Evolutionary conservation across 2,797 vertebrate species (phyloP).

Genomic region (Distichodus sexfasciatus): DNA sequence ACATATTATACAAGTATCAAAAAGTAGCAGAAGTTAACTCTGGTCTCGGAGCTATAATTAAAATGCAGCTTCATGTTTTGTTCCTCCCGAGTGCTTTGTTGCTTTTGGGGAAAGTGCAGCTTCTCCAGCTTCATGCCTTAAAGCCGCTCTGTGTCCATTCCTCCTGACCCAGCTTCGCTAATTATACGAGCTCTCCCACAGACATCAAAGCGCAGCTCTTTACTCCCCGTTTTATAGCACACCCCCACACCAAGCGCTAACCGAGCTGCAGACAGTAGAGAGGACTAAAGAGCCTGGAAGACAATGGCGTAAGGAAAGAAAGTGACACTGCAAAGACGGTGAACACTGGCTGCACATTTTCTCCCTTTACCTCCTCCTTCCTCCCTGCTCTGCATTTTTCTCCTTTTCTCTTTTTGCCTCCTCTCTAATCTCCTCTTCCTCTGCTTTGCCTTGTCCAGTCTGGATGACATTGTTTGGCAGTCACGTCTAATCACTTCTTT

Average conservation of each 20-base stretch:
- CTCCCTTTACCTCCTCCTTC: too few relatives aligned
- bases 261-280: background rate
- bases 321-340: background rate
- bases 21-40: conserved; percentile 19
- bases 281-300: background rate
- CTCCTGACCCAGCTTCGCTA: conserved; percentile 37
- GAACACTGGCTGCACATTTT: conserved; percentile 5
- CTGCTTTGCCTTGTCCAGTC: conserved; percentile 15
- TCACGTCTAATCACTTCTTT: conserved; percentile 48
- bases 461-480: conserved; percentile 37
- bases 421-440: too few relatives aligned
- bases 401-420: too few relatives aligned
- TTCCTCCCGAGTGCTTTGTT: conserved; percentile 9
- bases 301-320: background rate
- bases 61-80: conserved; percentile 9
- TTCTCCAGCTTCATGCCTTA: conserved; percentile 26
- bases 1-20: conserved; percentile 10
- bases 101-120: conserved; percentile 21
- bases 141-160: conserved; percentile 26
- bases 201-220: conserved; percentile 31
- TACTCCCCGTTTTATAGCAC: conserved; percentile 23
- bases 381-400: too few relatives aligned
- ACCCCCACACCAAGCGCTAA: conserved; percentile 6
- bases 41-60: conserved; percentile 26
- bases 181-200: conserved; percentile 32